These are phyloP conservation scores for Temnothorax curvispinosus DNA, from an alignment of 1,140 invertebrate species.

Conservation along the genomic window DNA sequence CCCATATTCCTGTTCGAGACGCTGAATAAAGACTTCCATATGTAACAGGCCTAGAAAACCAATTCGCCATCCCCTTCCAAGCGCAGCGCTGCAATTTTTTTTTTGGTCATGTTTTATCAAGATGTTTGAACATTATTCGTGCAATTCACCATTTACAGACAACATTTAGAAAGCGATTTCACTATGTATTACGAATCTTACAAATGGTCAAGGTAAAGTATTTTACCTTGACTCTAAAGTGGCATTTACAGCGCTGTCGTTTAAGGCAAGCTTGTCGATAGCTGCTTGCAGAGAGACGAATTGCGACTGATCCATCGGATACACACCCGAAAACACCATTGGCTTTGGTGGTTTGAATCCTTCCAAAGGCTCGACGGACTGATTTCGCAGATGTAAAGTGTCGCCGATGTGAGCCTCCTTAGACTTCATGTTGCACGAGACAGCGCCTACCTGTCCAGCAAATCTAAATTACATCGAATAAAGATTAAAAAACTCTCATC, in stretches of 20 bases:
- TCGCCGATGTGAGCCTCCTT: conserved; percentile 95
- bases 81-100: conserved; percentile 89
- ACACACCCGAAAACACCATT: conserved; percentile 98
- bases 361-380: conserved; percentile 87
- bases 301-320: conserved; percentile 96
- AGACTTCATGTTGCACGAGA: conserved; percentile 93
- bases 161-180: background rate
- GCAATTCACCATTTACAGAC: background rate
- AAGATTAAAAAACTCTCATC: background rate
- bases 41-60: conserved; percentile 98
- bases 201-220: background rate
- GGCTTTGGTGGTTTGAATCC: conserved; percentile 91
- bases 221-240: conserved; percentile 92
- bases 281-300: conserved; percentile 91
- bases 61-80: conserved; percentile 97
- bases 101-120: background rate
- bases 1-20: conserved; percentile 97
- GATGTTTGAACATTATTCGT: background rate
- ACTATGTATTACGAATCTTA: background rate
- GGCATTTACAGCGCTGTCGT: conserved; percentile 96
- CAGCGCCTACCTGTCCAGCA: conserved; percentile 93
- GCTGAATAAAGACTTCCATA: conserved; percentile 98
- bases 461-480: conserved; percentile 84
- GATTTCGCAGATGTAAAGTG: conserved; percentile 89
- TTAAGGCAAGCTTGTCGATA: conserved; percentile 96